Base-by-base conservation (phyloP, 2,113 vertebrate genomes). In the Deroptyus accipitrinus region DNA sequence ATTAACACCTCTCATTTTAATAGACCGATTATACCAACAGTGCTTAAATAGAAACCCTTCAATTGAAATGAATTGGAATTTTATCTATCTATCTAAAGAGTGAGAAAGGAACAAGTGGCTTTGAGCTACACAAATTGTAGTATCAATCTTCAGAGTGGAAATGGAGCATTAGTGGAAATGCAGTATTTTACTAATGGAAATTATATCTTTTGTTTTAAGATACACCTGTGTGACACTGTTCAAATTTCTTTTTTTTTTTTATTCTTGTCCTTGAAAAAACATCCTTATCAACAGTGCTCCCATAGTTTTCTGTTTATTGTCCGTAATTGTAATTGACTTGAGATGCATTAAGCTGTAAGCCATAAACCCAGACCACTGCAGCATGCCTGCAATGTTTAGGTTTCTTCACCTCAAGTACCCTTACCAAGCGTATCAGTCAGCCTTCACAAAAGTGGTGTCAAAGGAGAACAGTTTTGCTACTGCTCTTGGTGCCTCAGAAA, bases 1-100 rank as follows among this genome's bases (percentile, higher is more conserved):
- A 98, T 97, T 96, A 98, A 97, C 97, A 95, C 96, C 91, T 97
- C 44, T 81, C 30, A 77, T 97, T 98, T 98, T 97, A 97, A 97
- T 93, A 96, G 96, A 93, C 86, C 66, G 88, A 94, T 95, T 95
- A 63, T 69, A 83, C 66, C 95, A 94, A 91, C 80, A 64, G 64
- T n/a, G 76, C 83, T 92, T 95, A 91, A 94, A 95, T 79, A 95
- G 92, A 96, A 93, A 59, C 64, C 62, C 55, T 95, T 91, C 82
- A 74, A 20, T 12, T 41, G 87, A 90, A 97, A 97, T 97, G 86
- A 96, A 97, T 91, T 97, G 94, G 88, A 94, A 78, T 95, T 85
- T 86, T 77, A 94, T 94, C 80, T 92, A 4, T 90, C 68, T 92
- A 4, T 79, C 62, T 96, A 42, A 86, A 79, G 61, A 88, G 61